These are phyloP conservation scores for Centropristis striata DNA, from an alignment of 2,113 vertebrate genomes.

Conservation along the genomic window DNA sequence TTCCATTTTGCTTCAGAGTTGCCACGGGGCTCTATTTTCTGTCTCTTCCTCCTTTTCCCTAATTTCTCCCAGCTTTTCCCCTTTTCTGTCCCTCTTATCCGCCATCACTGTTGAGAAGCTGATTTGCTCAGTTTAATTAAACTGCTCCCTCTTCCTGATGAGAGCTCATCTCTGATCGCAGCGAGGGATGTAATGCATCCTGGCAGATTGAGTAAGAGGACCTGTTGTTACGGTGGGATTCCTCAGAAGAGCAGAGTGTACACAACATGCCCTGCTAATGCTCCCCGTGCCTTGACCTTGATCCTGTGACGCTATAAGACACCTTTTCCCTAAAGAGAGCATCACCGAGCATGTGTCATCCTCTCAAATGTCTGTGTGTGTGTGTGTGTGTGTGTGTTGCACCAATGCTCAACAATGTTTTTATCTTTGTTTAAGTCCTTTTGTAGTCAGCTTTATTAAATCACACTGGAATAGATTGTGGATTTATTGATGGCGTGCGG, in stretches of 20 bases:
- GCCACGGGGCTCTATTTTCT: conserved; percentile 6
- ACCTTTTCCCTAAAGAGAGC: conserved; percentile 21
- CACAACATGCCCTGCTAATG: conserved; percentile 34
- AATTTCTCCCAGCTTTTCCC: conserved; percentile 36
- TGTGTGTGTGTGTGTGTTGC: conserved; percentile 53
- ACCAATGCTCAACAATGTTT: conserved; percentile 24
- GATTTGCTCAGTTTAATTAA: conserved; percentile 79
- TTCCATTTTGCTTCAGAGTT: background rate
- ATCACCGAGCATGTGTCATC: conserved; percentile 39
- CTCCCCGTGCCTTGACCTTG: conserved; percentile 66
- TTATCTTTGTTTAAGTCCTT: conserved; percentile 52
- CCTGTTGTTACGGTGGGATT: conserved; percentile 70
- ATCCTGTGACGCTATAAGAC: conserved; percentile 64
- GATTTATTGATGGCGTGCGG: conserved; percentile 46
- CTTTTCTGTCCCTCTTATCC: conserved; percentile 52
- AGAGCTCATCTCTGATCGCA: conserved; percentile 66
- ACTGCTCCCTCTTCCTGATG: conserved; percentile 63
- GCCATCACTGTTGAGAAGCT: conserved; percentile 57
- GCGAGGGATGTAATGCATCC: conserved; percentile 33
- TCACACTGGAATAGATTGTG: conserved; percentile 38
- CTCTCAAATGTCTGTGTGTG: conserved; percentile 58
- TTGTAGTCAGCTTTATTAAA: conserved; percentile 48
- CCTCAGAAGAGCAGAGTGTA: conserved; percentile 36
- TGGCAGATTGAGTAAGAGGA: conserved; percentile 57
- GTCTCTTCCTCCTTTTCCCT: conserved; percentile 20